Evolutionary conservation across 2,113 vertebrate genomes (phyloP).

Genomic region (Piprites chloris): DNA sequence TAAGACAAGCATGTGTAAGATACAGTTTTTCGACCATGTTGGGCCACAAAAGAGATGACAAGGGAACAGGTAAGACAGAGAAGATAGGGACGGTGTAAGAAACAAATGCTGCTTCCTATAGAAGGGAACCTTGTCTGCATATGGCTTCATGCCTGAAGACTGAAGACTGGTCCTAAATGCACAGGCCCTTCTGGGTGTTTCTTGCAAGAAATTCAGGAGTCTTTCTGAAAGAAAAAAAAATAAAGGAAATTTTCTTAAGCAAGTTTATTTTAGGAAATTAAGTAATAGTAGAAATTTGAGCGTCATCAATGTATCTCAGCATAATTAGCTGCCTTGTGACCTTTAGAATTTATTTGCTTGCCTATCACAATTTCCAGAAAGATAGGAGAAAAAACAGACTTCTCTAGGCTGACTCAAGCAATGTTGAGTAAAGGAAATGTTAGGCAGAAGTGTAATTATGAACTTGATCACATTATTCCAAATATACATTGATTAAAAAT

Average conservation of each 20-base stretch:
- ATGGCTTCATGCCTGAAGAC: not conserved
- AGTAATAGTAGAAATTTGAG: slow-evolving; percentile 3
- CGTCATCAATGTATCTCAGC: not conserved
- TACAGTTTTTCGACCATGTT: not conserved
- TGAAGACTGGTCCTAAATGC: not conserved
- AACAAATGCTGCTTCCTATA: not conserved
- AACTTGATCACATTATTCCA: not conserved
- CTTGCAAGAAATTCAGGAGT: not conserved
- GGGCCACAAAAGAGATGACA: not conserved
- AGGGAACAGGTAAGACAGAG: not conserved
- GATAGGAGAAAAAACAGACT: not conserved
- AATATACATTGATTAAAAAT: not conserved
- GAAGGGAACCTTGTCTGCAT: not conserved
- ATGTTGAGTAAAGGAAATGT: not conserved
- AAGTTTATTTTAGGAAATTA: not conserved
- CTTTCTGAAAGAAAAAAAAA: not conserved
- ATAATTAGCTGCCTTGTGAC: not conserved
- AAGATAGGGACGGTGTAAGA: not conserved
- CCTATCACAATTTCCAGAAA: slow-evolving; percentile 21
- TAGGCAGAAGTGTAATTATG: slow-evolving; percentile 3
- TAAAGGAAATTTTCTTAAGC: not conserved
- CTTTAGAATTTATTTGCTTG: slow-evolving; percentile 14
- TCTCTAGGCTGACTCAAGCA: not conserved
- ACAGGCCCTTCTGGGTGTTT: not conserved
- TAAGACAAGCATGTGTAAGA: not conserved